Base-by-base conservation (phyloP, 92 coral and sea anemone species). In the Zoanthus solanderi region DNA sequence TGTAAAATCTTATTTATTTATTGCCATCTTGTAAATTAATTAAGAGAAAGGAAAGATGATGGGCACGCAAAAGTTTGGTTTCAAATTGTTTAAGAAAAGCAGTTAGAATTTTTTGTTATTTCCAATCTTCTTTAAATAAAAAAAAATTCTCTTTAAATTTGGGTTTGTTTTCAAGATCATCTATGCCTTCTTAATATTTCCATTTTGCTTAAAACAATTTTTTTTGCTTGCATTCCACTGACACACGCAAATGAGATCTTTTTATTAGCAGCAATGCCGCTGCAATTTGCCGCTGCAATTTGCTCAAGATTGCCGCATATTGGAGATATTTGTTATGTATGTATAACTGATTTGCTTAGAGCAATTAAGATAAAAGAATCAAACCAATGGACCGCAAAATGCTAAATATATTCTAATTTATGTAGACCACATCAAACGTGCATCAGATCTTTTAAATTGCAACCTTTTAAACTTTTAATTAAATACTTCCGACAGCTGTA, bases 381-480 rank as follows among this genome's bases (percentile, higher is more conserved):
- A 50, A 50, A 0, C 12, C 42, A 37, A 37, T 37, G 42, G 42
- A 37, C 42, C 2, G 9, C 9, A 3, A 50, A 50, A 7, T 50
- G 56, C 56, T 7, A 50, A 50, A 50, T 7, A 7, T 50, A 0
- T 60, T 6, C 13, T 5, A 60, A 15, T 7, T 2, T 9, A 67
- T 15, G 31, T 52, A 16, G 66, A 54, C 44, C 47, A 53, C 67
- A 18, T 15, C 28, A 15, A 31, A 30, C 45, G 58, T 77, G 82
- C 30, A 77, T 18, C 15, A 14, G 12, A 77, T 6, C 48, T 14
- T 77, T 54, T 31, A 77, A 77, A 77, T 28, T 52, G 82, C 67
- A 66, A 77, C 82, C 82, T 77, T 34, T 42, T 77, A 53, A 77
- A 77, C 82, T 76, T 54, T 77, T 77, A 77, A 77, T 77, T 77